phyloP scores from a whole-genome alignment of 2,888 invertebrate species.

The Pocota personata region DNA sequence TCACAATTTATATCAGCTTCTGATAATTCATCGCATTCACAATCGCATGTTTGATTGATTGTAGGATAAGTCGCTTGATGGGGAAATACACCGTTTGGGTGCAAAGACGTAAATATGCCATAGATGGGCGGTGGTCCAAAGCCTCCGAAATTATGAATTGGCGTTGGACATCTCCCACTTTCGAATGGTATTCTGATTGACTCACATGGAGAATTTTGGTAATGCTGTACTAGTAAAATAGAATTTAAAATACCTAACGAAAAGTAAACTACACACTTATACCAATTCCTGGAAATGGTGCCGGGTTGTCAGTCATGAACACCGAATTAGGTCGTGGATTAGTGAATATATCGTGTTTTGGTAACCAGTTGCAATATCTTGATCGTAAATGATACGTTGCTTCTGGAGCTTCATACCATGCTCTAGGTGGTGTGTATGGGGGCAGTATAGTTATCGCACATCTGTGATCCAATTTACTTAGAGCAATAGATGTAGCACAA shows the following conservation, averaged over 20 bases:
- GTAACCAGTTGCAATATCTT: conserved; percentile 97
- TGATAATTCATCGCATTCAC: background rate
- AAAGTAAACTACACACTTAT: too few species aligned
- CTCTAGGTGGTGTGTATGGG: conserved; percentile 89
- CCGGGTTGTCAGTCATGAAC: conserved; percentile 94
- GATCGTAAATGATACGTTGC: conserved; percentile 93
- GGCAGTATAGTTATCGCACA: conserved; percentile 85
- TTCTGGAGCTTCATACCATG: conserved; percentile 93
- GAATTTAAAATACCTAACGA: too few species aligned
- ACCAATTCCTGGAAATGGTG: conserved; percentile 96
- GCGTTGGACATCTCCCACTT: background rate
- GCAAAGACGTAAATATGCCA: background rate
- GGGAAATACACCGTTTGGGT: background rate
- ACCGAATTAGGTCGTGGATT: conserved; percentile 91
- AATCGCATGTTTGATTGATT: too few species aligned
- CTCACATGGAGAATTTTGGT: background rate
- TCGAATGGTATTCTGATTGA: background rate
- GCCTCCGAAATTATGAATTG: background rate
- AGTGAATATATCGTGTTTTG: conserved; percentile 85
- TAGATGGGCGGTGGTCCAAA: background rate
- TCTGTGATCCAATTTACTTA: conserved; percentile 80
- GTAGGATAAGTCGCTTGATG: background rate
- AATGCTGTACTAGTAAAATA: background rate
- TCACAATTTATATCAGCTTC: background rate
- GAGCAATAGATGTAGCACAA: conserved; percentile 94